Evolutionary conservation across 2,113 vertebrate genomes (phyloP).

Genomic region (Pseudopodoces humilis): DNA sequence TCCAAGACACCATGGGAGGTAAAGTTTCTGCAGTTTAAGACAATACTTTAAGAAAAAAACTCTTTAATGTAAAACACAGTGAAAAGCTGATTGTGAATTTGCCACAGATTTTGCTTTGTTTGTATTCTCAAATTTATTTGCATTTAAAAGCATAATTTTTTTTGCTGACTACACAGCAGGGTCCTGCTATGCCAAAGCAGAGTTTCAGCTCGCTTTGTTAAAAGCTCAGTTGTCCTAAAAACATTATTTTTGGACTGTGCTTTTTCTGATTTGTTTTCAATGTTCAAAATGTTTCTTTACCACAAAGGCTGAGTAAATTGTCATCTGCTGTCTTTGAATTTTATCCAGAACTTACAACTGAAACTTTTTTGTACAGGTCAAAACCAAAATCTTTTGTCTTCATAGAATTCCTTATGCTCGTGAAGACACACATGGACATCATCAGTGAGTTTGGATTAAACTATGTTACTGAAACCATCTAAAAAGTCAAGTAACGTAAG

Average conservation of each 20-base stretch:
- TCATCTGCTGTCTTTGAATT: not conserved
- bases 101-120: not conserved
- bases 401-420: not conserved
- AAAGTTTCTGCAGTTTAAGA: not conserved
- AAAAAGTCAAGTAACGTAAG: not conserved
- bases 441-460: not conserved
- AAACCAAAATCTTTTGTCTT: not conserved
- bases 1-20: not conserved
- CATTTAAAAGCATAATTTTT: not conserved
- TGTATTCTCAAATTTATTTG: not conserved
- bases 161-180: not conserved
- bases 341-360: not conserved
- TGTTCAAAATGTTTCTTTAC: not conserved
- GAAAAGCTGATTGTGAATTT: not conserved
- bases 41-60: not conserved
- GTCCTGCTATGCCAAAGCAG: not conserved
- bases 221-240: not conserved
- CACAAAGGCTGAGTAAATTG: not conserved
- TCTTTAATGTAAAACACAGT: not conserved
- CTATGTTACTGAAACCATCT: not conserved
- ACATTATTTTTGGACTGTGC: not conserved
- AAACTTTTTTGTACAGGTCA: not conserved
- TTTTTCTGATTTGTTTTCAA: not conserved
- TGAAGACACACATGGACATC: not conserved
- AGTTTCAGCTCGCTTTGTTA: not conserved